These are phyloP conservation scores for Neofelis nebulosa DNA, from an alignment of 2,113 vertebrate genomes.

Conservation along the genomic window DNA sequence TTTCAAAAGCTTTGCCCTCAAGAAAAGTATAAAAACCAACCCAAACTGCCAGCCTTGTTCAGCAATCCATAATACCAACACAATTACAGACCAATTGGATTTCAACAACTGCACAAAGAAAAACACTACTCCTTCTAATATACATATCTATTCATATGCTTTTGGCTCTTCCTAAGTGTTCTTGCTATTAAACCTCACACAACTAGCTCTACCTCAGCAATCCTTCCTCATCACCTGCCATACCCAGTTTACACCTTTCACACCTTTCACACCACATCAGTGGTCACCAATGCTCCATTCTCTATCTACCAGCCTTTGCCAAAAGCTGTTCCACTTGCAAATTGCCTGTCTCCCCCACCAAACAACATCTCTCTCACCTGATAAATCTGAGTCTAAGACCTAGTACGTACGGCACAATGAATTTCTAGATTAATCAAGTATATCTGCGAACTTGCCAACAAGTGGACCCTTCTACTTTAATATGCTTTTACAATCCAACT, in stretches of 20 bases:
- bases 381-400: neutral
- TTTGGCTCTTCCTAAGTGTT: slow-evolving; percentile 19
- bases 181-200: slow-evolving; percentile 35
- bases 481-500: neutral
- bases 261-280: neutral
- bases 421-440: slow-evolving; percentile 15
- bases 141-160: neutral
- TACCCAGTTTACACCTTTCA: neutral
- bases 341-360: neutral
- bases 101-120: slow-evolving; percentile 21
- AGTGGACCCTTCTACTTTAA: neutral
- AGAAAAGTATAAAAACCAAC: slow-evolving; percentile 41
- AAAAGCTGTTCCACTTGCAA: neutral
- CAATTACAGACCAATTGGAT: slow-evolving; percentile 25
- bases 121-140: neutral
- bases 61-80: neutral
- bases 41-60: neutral
- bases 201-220: neutral
- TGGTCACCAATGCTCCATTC: neutral
- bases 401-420: neutral
- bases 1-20: slow-evolving; percentile 55
- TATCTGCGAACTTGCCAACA: slow-evolving; percentile 17
- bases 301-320: neutral
- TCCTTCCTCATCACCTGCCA: slow-evolving; percentile 7
- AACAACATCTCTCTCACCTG: neutral